Conservation (phyloP, 2,113 vertebrate genomes). For the Gulo gulo region DNA sequence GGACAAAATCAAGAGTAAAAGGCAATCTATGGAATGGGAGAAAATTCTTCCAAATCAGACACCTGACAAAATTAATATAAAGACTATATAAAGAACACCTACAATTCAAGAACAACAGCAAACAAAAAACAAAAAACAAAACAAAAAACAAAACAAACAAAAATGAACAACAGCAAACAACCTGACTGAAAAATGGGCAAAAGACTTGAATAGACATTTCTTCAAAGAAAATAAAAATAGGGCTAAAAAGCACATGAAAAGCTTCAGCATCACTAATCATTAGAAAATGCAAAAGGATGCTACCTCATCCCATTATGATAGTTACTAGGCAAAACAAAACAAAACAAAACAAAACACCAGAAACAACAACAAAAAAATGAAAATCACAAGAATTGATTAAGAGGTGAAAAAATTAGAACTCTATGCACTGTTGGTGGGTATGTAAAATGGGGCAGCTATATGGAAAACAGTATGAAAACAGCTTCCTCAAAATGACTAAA, state of each 20-base stretch:
- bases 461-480: not conserved
- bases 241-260: not conserved
- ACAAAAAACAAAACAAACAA: not conserved
- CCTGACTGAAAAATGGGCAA: not conserved
- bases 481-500: not conserved
- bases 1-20: not conserved
- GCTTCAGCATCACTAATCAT: not conserved
- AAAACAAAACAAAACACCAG: not conserved
- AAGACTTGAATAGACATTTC: not conserved
- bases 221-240: not conserved
- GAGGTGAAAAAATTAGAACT: not conserved
- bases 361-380: not conserved
- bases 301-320: not conserved
- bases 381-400: not conserved
- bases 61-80: not conserved
- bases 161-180: not conserved
- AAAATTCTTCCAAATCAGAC: not conserved
- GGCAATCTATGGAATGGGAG: not conserved
- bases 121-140: not conserved
- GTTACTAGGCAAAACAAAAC: not conserved
- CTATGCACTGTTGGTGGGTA: not conserved
- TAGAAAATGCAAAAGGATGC: not conserved
- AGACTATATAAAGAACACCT: not conserved
- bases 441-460: not conserved
- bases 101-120: not conserved